These are phyloP conservation scores for Lacerta agilis DNA, from an alignment of 2,797 vertebrate species.

Conservation along the genomic window DNA sequence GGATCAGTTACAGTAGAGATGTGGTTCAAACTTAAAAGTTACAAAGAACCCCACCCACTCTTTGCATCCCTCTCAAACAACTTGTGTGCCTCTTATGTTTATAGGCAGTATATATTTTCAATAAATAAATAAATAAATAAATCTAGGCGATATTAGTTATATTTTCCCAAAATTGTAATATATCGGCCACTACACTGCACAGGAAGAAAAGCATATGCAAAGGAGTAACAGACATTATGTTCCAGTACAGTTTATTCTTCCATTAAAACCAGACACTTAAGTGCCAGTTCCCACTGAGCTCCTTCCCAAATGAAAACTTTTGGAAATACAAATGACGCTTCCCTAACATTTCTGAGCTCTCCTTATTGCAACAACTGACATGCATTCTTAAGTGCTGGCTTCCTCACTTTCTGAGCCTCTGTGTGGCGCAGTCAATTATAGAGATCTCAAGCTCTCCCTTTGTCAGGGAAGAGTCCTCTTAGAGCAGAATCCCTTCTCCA, in stretches of 20 bases:
- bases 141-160: neutral
- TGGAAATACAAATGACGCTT: neutral
- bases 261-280: conserved; percentile 4
- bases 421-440: neutral
- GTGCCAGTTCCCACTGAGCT: neutral
- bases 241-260: conserved; percentile 27
- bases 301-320: neutral
- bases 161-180: neutral
- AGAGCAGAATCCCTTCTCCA: neutral
- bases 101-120: too few relatives aligned
- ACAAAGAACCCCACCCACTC: neutral
- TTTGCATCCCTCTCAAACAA: neutral
- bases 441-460: neutral
- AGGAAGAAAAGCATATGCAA: neutral
- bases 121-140: too few relatives aligned
- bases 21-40: neutral
- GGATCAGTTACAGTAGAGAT: neutral
- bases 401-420: neutral
- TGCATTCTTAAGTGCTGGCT: neutral
- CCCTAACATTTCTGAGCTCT: neutral
- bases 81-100: neutral
- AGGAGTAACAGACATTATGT: neutral
- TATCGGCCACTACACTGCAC: neutral
- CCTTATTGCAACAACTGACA: neutral
- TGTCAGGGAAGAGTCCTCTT: neutral